phyloP scores from a whole-genome alignment of 2,888 invertebrate species.

The Oscheius onirici region DNA sequence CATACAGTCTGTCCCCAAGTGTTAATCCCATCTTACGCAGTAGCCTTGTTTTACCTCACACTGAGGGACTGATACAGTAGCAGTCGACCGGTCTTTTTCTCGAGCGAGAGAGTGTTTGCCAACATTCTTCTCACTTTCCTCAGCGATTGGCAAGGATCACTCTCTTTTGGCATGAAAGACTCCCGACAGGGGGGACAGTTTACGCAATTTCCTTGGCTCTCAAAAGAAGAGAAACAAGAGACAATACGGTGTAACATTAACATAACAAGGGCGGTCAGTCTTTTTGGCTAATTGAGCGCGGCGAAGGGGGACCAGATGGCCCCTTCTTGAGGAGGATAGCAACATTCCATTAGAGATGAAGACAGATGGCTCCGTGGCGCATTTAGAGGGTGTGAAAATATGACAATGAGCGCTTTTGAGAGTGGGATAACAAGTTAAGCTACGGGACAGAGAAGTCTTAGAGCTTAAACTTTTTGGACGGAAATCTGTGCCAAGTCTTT shows the following conservation, averaged over 20 bases:
- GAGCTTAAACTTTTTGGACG: too few relatives aligned
- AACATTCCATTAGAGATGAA: slow-evolving; percentile 27
- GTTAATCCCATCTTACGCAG: slow-evolving; percentile 23
- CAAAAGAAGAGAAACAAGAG: not conserved
- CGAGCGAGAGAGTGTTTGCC: slow-evolving; percentile 18
- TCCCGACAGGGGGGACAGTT: slow-evolving; percentile 2
- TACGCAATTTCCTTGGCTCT: slow-evolving; percentile 13
- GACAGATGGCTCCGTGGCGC: slow-evolving; percentile 18
- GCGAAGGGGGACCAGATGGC: slow-evolving; percentile 23
- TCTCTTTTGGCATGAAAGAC: not conserved
- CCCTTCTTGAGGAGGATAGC: not conserved
- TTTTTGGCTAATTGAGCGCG: slow-evolving; percentile 20
- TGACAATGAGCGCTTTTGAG: not conserved
- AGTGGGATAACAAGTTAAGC: too few relatives aligned
- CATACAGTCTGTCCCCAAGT: slow-evolving; percentile 7
- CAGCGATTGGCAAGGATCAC: slow-evolving; percentile 21
- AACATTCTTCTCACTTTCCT: slow-evolving; percentile 23
- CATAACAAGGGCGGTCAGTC: slow-evolving; percentile 24
- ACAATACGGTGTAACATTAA: slow-evolving; percentile 19
- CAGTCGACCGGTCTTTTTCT: slow-evolving; percentile 12
- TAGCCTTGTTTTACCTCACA: not conserved
- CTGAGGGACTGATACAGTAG: not conserved
- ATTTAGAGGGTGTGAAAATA: slow-evolving; percentile 23
- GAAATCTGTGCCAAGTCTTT: too few relatives aligned
- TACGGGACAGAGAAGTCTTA: too few relatives aligned